Percentiles rank a stretch among this genome's conserved stretches.
phyloP scores from a whole-genome alignment of 2,888 invertebrate species.

The Perizoma flavofasciatum region DNA sequence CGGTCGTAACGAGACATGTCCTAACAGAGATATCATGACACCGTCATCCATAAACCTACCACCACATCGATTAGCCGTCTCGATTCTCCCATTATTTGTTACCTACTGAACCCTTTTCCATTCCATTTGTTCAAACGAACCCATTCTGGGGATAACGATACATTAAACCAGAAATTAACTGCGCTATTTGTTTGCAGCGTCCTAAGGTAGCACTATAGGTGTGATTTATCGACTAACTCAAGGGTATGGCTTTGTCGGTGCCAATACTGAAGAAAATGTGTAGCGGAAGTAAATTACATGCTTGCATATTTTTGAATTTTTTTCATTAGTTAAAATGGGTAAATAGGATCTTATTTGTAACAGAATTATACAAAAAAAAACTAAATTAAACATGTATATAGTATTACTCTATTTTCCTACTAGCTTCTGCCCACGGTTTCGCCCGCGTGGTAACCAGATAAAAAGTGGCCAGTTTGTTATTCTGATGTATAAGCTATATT shows the following conservation, averaged over 20 bases:
- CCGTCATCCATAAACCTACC: conserved; percentile 21
- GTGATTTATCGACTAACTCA: conserved; percentile 30
- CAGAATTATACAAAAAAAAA: too few species aligned
- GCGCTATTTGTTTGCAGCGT: conserved; percentile 64
- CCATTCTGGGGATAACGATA: conserved; percentile 70
- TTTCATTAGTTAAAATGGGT: too few species aligned
- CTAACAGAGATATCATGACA: conserved; percentile 1
- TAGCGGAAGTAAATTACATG: too few species aligned
- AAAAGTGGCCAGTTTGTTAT: too few species aligned
- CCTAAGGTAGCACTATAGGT: conserved; percentile 28
- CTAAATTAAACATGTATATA: too few species aligned
- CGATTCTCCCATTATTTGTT: conserved; percentile 72
- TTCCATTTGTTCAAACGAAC: conserved; percentile 69
- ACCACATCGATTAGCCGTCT: conserved; percentile 44
- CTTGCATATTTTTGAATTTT: too few species aligned
- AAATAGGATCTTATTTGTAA: too few species aligned
- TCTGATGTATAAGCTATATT: too few species aligned
- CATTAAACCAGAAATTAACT: conserved; percentile 77
- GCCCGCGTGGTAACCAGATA: too few species aligned
- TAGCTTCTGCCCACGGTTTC: too few species aligned
- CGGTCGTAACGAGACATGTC: conserved; percentile 1
- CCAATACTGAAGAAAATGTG: too few species aligned
- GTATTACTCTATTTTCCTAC: too few species aligned
- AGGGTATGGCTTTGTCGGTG: conserved; percentile 3
- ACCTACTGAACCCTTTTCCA: conserved; percentile 74